Base-by-base conservation (phyloP, 2,797 vertebrate genomes). In the Coranthus polyacanthus region DNA sequence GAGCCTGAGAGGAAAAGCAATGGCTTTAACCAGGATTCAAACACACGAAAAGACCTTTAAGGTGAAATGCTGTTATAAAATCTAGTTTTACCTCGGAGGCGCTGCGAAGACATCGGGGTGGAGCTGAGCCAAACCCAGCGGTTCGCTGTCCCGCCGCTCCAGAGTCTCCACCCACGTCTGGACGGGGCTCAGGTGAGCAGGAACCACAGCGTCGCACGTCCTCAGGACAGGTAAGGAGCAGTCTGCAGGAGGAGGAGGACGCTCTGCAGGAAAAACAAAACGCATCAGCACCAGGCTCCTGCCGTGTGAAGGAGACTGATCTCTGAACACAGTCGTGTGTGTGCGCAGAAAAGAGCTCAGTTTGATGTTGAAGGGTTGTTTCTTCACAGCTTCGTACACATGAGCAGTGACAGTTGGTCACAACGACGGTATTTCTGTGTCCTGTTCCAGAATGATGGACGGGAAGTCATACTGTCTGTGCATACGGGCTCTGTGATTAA, bases 21-120 rank as follows among this genome's bases (percentile, higher is more conserved):
- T 1, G 15, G 26, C 12, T 66, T 37, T 24, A 41, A 12, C 2
- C 13, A 12, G 18, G 4, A 42, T 13, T 42, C 15, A 26, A 3
- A 26, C 24, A 26, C 3, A 3, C 6, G 3, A 26, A 26, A 3
- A 26, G 3, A 26, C 3, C 24, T 26, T 26, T 12, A 18, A 17
- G 2, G 8, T 10, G 7, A 37, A 11, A 15, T 34, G 5, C 8
- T 49, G 12, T 0, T 15, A 16, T 29, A 1, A 6, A 47, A 39
- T 20, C 13, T 17, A 1, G 12, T 5, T 36, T 73, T 73, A 97
- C 96, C 97, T 94, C 12, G 96, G 94, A 26, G 70, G 87, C 1
- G 94, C 92, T 0, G 93, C 92, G 17, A 98, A 98, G n/a, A 98
- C 93, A 1, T 97, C 95, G 0, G 97, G 96, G 75, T 97, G 97